Conservation (phyloP, 2,888 invertebrate genomes). For the Tipula unca region DNA sequence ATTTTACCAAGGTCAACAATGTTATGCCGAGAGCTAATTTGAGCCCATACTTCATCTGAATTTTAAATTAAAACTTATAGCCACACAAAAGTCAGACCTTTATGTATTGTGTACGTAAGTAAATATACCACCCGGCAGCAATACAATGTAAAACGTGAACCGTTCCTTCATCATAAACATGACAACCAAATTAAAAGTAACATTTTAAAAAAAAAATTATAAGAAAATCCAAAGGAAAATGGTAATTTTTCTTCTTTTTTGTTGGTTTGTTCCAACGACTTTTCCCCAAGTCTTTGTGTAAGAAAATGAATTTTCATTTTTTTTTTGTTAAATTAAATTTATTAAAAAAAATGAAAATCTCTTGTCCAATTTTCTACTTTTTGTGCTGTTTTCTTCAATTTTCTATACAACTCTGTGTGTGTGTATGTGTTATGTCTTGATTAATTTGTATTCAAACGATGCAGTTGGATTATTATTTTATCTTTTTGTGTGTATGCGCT, state of each 20-base stretch:
- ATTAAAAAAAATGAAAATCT: not conserved
- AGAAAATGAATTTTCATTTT: constrained; percentile 3
- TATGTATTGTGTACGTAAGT: too few species aligned
- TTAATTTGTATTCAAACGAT: constrained; percentile 8
- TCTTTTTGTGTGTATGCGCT: not conserved
- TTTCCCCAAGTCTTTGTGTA: not conserved
- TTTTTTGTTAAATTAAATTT: not conserved
- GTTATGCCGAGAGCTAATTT: too few species aligned
- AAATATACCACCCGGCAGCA: not conserved
- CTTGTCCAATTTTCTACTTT: not conserved
- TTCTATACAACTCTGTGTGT: not conserved
- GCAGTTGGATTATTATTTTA: constrained; percentile 8
- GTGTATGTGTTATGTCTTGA: not conserved
- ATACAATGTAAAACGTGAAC: not conserved
- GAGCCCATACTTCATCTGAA: not conserved
- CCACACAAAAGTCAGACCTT: not conserved
- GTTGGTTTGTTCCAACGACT: not conserved
- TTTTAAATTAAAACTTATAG: not conserved
- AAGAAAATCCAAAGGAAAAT: not conserved
- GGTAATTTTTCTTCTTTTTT: not conserved
- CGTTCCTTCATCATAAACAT: not conserved
- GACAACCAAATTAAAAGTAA: constrained; percentile 2
- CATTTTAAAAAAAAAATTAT: not conserved
- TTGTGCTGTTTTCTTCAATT: not conserved
- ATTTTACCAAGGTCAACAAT: too few species aligned